Percentiles rank a stretch among this genome's conserved stretches.
These are phyloP conservation scores for Propsilocerus akamusi DNA, from an alignment of 1,140 invertebrate species.

Conservation along the genomic window DNA sequence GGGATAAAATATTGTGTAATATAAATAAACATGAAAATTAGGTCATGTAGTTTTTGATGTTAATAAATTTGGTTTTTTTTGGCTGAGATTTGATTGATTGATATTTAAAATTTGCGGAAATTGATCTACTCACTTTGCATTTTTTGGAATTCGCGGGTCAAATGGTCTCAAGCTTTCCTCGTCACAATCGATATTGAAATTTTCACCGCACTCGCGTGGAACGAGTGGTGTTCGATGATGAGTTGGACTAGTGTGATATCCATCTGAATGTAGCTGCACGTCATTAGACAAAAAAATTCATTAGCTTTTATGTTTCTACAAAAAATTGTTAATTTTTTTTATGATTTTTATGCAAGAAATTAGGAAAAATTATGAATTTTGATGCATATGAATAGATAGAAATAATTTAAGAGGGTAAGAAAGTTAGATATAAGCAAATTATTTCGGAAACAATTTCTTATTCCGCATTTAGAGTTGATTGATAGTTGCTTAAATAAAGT, in stretches of 20 bases:
- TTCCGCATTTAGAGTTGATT: too few relatives aligned
- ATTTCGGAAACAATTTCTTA: too few relatives aligned
- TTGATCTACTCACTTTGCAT: conserved; percentile 79
- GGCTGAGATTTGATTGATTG: neutral
- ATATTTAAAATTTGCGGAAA: neutral
- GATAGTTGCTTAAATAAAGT: too few relatives aligned
- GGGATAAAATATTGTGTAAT: too few relatives aligned
- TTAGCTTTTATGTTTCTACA: neutral
- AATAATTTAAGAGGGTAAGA: too few relatives aligned
- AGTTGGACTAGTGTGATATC: conserved; percentile 69
- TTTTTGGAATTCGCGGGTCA: conserved; percentile 43
- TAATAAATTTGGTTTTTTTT: neutral
- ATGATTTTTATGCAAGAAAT: neutral
- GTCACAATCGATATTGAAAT: conserved; percentile 28
- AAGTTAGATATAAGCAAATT: too few relatives aligned
- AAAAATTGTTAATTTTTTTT: too few relatives aligned
- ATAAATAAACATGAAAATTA: too few relatives aligned
- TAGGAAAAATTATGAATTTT: neutral
- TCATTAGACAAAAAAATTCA: conserved; percentile 14
- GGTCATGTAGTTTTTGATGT: too few relatives aligned
- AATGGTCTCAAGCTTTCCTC: conserved; percentile 23
- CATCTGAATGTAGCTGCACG: conserved; percentile 57
- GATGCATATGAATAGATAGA: too few relatives aligned
- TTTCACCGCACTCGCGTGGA: conserved; percentile 33
- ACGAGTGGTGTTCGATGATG: conserved; percentile 44